Base-by-base conservation (phyloP, 2,888 invertebrate species). In the Pachymerium ferrugineum region DNA sequence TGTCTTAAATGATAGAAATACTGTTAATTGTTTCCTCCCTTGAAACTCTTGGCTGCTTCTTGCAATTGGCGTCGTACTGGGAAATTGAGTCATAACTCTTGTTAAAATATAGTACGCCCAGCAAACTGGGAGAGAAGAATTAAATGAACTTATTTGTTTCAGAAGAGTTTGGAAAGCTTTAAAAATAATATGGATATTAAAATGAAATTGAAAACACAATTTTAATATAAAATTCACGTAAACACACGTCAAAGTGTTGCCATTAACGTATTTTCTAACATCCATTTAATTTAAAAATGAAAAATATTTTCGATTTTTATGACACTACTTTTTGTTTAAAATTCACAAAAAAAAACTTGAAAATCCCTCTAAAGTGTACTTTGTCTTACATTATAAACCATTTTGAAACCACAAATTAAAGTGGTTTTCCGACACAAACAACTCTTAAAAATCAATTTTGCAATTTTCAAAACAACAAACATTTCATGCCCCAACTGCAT, bases 1-100 rank as follows among this genome's bases (percentile, higher is more conserved):
- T 54, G 38, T 38, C 38, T 38, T 38, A 38, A 38, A 38, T 38
- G 54, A 54, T 54, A 54, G 54, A 54, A 54, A 54, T 54, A 54
- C 54, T 54, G 54, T 54, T 54, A 54, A 54, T 54, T 54, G 54
- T 54, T 54, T 54, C 54, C 54, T 54, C 54, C n/a, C n/a, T 25
- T 54, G 54, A 54, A 54, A 54, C 12, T 38, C 38, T 25, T 54
- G 54, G 54, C 22, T 54, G 54, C 28, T 54, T 54, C 25, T 10
- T 54, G 54, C 54, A 54, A 54, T 54, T 54, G 12, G 3, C 22
- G 22, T 25, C 25, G 10, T 54, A 25, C 54, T 54, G 6, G 54
- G 54, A 54, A 54, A 54, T 54, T 54, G 54, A 54, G 54, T 54
- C 54, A 54, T 54, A 54, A 54, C 54, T 54, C 54, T 25, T 25